phyloP scores from a whole-genome alignment of 2,888 invertebrate species.

The Amphipyra berbera region DNA sequence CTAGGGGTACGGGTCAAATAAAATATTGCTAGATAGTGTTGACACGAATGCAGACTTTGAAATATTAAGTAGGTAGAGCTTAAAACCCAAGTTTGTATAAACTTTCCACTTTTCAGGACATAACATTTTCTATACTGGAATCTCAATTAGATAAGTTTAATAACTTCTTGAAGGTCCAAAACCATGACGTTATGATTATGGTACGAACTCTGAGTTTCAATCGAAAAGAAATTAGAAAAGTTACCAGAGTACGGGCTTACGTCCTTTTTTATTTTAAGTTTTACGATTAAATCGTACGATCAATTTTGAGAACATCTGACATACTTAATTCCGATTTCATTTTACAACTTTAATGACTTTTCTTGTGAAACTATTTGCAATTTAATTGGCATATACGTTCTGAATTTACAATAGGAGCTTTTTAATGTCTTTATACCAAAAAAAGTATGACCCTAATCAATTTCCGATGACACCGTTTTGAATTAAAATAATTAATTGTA shows the following conservation, averaged over 20 bases:
- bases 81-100: no score
- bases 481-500: no score
- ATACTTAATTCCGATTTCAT: slow-evolving; percentile 15
- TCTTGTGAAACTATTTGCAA: not conserved
- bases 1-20: no score
- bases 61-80: no score
- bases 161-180: not conserved
- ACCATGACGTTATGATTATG: slow-evolving; percentile 4
- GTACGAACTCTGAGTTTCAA: slow-evolving; percentile 22
- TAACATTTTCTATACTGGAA: not conserved
- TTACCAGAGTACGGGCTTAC: slow-evolving; percentile 11
- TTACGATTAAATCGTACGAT: slow-evolving; percentile 23
- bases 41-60: no score
- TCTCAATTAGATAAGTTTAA: slow-evolving; percentile 8
- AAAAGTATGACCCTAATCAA: not conserved
- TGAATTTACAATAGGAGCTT: not conserved
- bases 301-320: slow-evolving; percentile 12
- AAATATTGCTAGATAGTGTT: no score
- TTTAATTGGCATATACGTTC: not conserved
- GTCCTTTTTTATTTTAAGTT: slow-evolving; percentile 39
- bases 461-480: not conserved
- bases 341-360: slow-evolving; percentile 10
- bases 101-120: slow-evolving; percentile 8
- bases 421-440: not conserved
- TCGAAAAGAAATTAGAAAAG: slow-evolving; percentile 48